phyloP scores from a whole-genome alignment of 2,797 vertebrate genomes.

The Rhyacichthys aspro region DNA sequence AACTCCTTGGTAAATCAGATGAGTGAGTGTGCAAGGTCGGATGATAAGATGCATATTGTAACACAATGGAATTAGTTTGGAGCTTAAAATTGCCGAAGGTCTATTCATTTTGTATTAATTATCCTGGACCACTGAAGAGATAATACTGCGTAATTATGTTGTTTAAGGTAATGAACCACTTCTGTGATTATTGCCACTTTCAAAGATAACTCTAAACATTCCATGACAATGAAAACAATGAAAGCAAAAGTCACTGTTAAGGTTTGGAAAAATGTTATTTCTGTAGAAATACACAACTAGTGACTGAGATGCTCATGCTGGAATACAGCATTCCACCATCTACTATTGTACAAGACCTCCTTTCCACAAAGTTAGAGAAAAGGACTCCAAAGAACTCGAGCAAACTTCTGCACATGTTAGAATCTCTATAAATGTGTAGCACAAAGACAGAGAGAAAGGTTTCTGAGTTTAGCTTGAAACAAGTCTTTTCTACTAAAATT shows the following conservation, averaged over 20 bases:
- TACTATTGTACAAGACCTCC: too few species aligned
- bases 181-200: background rate
- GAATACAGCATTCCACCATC: too few species aligned
- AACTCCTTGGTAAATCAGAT: background rate
- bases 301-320: too few species aligned
- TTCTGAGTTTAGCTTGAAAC: too few species aligned
- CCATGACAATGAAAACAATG: background rate
- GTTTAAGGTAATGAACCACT: constrained; percentile 9
- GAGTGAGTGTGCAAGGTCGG: background rate
- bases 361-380: too few species aligned
- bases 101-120: constrained; percentile 7
- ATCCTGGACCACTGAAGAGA: constrained; percentile 9
- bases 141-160: constrained; percentile 13
- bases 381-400: too few species aligned
- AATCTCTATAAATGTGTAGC: too few species aligned
- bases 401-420: too few species aligned
- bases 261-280: too few species aligned
- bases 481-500: too few species aligned
- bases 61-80: background rate
- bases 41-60: background rate
- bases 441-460: too few species aligned
- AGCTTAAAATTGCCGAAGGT: constrained; percentile 1
- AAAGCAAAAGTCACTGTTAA: background rate
- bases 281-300: too few species aligned
- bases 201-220: constrained; percentile 4